Percentiles rank a stretch among this genome's conserved stretches.
Conservation (phyloP, 1,140 invertebrate species). For the Scaptomyza montana region DNA sequence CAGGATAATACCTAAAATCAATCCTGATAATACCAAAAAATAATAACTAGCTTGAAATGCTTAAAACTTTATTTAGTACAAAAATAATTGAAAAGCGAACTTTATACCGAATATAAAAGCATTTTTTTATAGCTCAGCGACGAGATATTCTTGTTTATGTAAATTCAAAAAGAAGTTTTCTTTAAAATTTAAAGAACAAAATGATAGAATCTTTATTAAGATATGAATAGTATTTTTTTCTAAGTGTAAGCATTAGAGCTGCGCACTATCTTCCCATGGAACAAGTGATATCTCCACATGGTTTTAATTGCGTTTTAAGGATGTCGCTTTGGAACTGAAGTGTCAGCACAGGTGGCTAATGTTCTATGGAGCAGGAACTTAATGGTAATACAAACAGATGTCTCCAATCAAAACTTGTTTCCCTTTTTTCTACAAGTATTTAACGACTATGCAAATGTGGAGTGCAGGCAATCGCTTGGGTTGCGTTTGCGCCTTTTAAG, state of each 20-base stretch:
- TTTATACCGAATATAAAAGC: too few relatives aligned
- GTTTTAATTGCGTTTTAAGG: slow-evolving; percentile 72
- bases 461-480: slow-evolving; percentile 40
- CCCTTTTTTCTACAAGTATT: not conserved
- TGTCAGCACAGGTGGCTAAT: slow-evolving; percentile 57
- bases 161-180: too few relatives aligned
- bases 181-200: too few relatives aligned
- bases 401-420: slow-evolving; percentile 36
- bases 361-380: slow-evolving; percentile 23
- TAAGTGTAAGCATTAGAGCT: not conserved
- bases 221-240: too few relatives aligned
- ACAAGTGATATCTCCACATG: slow-evolving; percentile 49
- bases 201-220: too few relatives aligned
- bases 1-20: too few relatives aligned
- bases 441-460: slow-evolving; percentile 38
- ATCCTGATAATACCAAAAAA: too few relatives aligned
- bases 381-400: not conserved
- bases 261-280: slow-evolving; percentile 67
- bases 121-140: too few relatives aligned
- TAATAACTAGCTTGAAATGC: too few relatives aligned
- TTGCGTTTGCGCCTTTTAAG: slow-evolving; percentile 44
- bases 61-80: too few relatives aligned
- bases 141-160: too few relatives aligned
- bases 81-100: too few relatives aligned
- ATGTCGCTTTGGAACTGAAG: slow-evolving; percentile 6